A percentile compares a stretch with the other conserved stretches of the same genome.
Evolutionary conservation across 2,113 vertebrate species (phyloP).

Genomic region (Sturnira hondurensis): DNA sequence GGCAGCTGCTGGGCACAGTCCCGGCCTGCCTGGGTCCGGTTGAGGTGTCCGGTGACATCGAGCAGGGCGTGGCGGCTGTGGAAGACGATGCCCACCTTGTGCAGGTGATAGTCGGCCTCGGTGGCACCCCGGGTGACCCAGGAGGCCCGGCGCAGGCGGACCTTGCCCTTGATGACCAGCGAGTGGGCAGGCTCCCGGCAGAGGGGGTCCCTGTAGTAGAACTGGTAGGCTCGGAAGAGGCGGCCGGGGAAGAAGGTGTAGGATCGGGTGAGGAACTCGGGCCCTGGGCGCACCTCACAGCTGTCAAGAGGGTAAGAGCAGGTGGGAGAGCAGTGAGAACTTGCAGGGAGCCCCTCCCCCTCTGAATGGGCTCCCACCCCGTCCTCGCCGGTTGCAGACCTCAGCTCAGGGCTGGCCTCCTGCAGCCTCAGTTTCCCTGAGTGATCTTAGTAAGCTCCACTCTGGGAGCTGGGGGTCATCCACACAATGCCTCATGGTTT

Average conservation of each 20-base stretch:
- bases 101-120: constrained; percentile 88
- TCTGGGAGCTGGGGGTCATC: not conserved
- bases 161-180: constrained; percentile 89
- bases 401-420: not conserved
- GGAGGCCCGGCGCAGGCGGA: constrained; percentile 89
- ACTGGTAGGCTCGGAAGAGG: constrained; percentile 89
- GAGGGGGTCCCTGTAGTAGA: constrained; percentile 88
- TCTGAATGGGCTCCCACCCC: too few relatives aligned
- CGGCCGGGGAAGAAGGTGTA: constrained; percentile 90
- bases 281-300: constrained; percentile 91
- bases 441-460: not conserved
- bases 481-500: accelerated
- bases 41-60: constrained; percentile 78
- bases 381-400: not conserved
- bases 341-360: not conserved
- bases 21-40: constrained; percentile 24
- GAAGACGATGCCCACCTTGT: constrained; percentile 89
- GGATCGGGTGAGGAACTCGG: constrained; percentile 91
- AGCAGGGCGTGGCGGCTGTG: constrained; percentile 84
- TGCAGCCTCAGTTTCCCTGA: not conserved
- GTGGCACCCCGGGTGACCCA: constrained; percentile 92
- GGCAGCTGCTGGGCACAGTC: constrained; percentile 78
- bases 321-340: not conserved
- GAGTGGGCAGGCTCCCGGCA: constrained; percentile 88
- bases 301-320: constrained; percentile 66